Base-by-base conservation (phyloP, 2,888 invertebrate genomes). In the Standfussiana lucernea region DNA sequence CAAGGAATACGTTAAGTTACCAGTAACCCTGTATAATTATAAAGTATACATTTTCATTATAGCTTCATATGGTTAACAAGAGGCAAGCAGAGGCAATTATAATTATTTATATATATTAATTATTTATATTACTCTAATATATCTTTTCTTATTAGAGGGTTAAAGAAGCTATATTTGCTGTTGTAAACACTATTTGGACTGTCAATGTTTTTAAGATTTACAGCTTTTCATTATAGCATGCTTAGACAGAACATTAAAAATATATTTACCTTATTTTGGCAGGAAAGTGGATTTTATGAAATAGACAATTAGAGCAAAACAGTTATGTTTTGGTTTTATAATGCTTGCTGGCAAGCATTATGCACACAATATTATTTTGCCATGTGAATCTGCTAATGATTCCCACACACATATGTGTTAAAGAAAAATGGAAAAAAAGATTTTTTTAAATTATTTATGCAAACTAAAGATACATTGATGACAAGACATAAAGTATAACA, bases 121-220 rank as follows among this genome's bases (percentile, higher is more conserved):
- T n/a, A 5, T 37, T 8, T 37, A 5, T 37, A 37, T 8, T 8
- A 6, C 37, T 37, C 37, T 37, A 37, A 37, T 37, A 37, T 8
- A 37, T 37, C 37, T 37, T 37, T 37, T 8, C 37, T 6, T 37
- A 37, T 37, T 1, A 37, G 37, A 37, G 37, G 5, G 37, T 40
- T 24, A 24, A 53, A 53, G 6, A 24, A 21, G 35, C 18, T 18
- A 35, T 71, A 28, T 56, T 64, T 45, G 61, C 40, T 50, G 32
- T 75, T 69, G 42, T 71, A 62, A 56, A 37, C 65, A 68, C 21
- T 75, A 37, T 40, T 50, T 37, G 11, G 35, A 73, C 70, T 72
- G 65, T 40, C 15, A 72, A 67, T 56, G 18, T 35, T 75, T 15
- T 80, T 50, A 65, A 45, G 50, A 47, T 67, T 59, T 24, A 24